A percentile compares a stretch with the other conserved stretches of the same genome.
Conservation (phyloP, 2,888 invertebrate species). For the Crematogaster levior region DNA sequence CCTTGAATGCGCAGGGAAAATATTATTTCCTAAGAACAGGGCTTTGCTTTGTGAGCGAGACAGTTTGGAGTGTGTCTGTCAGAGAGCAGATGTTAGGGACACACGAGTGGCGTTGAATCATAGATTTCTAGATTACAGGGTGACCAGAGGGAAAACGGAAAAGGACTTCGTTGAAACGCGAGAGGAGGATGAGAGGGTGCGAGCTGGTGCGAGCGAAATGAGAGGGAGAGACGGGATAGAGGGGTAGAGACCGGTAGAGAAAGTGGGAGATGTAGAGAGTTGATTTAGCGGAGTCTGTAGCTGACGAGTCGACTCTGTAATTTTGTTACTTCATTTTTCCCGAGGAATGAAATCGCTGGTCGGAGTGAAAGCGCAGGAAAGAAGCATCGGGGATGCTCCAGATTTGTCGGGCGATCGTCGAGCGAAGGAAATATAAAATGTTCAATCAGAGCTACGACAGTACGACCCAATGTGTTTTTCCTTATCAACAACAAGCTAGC, state of each 20-base stretch:
- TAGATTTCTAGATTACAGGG: constrained; percentile 82
- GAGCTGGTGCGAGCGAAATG: constrained; percentile 48
- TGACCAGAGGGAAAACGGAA: constrained; percentile 69
- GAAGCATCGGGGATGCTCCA: constrained; percentile 57
- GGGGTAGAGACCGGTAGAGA: not conserved
- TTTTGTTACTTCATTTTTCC: constrained; percentile 77
- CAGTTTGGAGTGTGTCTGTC: constrained; percentile 73
- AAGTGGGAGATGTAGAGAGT: constrained; percentile 53
- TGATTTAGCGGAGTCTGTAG: constrained; percentile 77
- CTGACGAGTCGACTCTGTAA: constrained; percentile 79
- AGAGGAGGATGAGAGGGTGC: constrained; percentile 63
- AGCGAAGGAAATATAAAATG: constrained; percentile 56
- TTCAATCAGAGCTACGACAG: constrained; percentile 44
- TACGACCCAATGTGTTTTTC: not conserved
- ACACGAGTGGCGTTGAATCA: constrained; percentile 81
- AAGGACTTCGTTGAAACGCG: constrained; percentile 70
- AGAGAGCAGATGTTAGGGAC: constrained; percentile 78
- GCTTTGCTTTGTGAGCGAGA: constrained; percentile 68
- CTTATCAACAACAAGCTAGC: constrained; percentile 4
- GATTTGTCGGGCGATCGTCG: constrained; percentile 62
- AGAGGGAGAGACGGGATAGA: constrained; percentile 52
- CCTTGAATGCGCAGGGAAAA: constrained; percentile 56
- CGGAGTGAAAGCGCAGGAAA: constrained; percentile 26
- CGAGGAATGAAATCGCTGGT: constrained; percentile 64
- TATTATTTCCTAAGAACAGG: constrained; percentile 72